Evolutionary conservation across 2,113 vertebrate species (phyloP).

Genomic region (Pontoporia blainvillei): DNA sequence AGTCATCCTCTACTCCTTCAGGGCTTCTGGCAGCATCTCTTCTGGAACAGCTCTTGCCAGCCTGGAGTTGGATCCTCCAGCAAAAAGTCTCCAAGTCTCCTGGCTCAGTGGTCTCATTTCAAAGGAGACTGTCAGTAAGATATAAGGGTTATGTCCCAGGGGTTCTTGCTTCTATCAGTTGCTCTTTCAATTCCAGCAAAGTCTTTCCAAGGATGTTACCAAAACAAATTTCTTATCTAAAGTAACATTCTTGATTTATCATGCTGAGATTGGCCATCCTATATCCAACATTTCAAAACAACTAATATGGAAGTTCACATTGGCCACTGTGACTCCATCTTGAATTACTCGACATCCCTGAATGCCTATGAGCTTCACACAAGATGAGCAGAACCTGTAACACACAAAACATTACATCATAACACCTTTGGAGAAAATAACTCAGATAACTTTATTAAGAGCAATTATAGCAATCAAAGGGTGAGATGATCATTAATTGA

Average conservation of each 20-base stretch:
- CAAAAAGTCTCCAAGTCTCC: rapidly evolving
- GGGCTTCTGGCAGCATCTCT: background rate
- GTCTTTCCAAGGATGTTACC: background rate
- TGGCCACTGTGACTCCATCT: background rate
- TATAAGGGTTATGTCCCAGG: background rate
- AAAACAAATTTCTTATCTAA: background rate
- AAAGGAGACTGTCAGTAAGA: background rate
- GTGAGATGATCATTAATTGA: background rate
- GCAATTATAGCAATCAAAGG: background rate
- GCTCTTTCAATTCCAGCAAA: background rate
- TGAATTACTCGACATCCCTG: background rate
- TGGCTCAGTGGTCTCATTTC: background rate
- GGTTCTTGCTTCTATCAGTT: background rate
- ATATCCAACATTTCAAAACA: background rate
- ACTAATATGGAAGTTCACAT: background rate
- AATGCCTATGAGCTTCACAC: background rate
- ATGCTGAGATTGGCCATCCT: background rate
- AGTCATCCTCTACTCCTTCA: background rate
- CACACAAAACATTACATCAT: background rate
- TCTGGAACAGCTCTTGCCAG: background rate
- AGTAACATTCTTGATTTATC: background rate
- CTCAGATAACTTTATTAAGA: background rate
- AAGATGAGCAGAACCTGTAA: background rate
- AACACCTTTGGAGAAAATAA: background rate
- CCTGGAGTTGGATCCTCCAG: background rate